phyloP scores from a whole-genome alignment of 2,113 vertebrate species.

The Mus spicilegus region DNA sequence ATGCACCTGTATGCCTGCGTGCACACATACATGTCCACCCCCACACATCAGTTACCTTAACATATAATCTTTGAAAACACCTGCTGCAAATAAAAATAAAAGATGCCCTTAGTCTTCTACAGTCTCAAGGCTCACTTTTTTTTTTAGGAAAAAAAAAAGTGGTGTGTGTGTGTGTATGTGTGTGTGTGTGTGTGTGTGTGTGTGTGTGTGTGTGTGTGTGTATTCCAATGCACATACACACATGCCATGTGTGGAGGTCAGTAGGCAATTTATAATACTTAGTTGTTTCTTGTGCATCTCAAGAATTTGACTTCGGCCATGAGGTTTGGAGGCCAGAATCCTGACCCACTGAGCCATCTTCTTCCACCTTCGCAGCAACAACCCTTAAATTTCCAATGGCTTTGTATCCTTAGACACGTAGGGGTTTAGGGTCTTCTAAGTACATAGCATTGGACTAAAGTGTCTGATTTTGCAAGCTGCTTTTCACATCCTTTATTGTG shows the following conservation, averaged over 20 bases:
- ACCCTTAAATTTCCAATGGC: not conserved
- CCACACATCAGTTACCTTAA: not conserved
- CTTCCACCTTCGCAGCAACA: not conserved
- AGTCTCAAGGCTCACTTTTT: not conserved
- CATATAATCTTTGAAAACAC: not conserved
- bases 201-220: not conserved
- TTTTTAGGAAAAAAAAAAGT: not conserved
- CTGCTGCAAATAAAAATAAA: not conserved
- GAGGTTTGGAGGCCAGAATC: not conserved
- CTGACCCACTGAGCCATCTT: not conserved
- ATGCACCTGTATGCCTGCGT: too few species aligned
- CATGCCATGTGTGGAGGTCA: not conserved
- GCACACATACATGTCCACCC: not conserved
- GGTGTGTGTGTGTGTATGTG: not conserved
- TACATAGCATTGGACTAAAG: not conserved
- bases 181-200: not conserved
- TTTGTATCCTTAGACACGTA: not conserved
- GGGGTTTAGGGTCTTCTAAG: not conserved
- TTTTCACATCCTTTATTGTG: not conserved
- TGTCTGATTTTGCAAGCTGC: not conserved
- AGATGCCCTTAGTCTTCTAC: not conserved
- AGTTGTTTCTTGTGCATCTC: not conserved
- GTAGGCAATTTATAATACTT: not conserved
- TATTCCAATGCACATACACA: not conserved
- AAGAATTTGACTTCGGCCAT: too few species aligned